phyloP scores from a whole-genome alignment of 2,797 vertebrate genomes.

The Eupleurogrammus muticus region DNA sequence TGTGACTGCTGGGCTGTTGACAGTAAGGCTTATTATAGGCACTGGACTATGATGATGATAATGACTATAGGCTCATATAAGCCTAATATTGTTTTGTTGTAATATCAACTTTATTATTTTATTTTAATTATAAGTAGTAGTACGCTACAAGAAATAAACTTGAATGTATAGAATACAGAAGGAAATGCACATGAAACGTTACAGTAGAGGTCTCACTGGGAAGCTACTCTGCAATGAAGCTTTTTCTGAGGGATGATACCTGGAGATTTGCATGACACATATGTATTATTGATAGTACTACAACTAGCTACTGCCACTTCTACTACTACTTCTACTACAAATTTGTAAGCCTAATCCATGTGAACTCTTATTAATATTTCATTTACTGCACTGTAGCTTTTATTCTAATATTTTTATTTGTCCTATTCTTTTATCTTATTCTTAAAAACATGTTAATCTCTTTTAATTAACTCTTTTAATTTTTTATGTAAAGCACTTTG shows the following conservation, averaged over 20 bases:
- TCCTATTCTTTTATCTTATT: no score
- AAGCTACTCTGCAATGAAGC: background rate
- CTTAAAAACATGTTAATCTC: no score
- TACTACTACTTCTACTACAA: no score
- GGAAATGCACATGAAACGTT: background rate
- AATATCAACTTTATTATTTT: background rate
- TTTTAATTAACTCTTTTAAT: no score
- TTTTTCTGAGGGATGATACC: background rate
- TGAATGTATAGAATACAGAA: background rate
- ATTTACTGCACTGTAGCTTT: no score
- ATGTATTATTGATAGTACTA: background rate
- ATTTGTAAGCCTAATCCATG: background rate
- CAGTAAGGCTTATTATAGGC: background rate
- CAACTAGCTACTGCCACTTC: no score
- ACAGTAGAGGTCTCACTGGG: background rate
- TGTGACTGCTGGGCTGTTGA: slow-evolving; percentile 12
- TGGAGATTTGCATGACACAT: background rate
- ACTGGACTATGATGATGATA: background rate
- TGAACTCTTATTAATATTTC: background rate
- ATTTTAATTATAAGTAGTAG: background rate
- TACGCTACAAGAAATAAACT: background rate
- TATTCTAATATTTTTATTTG: no score
- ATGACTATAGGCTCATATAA: background rate
- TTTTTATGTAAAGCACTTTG: no score
- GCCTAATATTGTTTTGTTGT: background rate